A percentile compares a stretch with the other conserved stretches of the same genome.
Evolutionary conservation across 2,888 invertebrate genomes (phyloP).

Genomic region (Cyaniris semiargus): DNA sequence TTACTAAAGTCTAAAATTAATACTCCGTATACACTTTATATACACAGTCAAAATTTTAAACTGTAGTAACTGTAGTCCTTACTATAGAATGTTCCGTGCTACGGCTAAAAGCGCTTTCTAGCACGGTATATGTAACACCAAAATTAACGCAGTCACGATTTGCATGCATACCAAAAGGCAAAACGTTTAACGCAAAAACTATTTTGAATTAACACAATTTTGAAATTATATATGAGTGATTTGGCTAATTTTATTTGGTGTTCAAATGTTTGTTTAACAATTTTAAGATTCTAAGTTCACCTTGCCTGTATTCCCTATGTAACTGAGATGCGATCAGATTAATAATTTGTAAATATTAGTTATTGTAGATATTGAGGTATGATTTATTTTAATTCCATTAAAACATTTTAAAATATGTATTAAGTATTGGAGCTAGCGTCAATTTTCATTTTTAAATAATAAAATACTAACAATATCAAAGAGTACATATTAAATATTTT

Average conservation of each 20-base stretch:
- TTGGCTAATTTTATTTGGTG: neutral
- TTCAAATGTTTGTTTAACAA: neutral
- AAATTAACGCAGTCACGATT: too few species aligned
- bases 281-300: neutral
- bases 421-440: neutral
- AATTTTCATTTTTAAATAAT: neutral
- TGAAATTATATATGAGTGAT: too few species aligned
- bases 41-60: too few species aligned
- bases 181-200: too few species aligned
- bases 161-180: too few species aligned
- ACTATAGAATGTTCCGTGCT: too few species aligned
- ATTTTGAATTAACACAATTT: too few species aligned
- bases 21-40: too few species aligned
- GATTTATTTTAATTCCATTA: neutral
- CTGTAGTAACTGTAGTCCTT: too few species aligned
- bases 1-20: too few species aligned
- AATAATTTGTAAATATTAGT: constrained; percentile 11
- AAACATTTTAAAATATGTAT: neutral
- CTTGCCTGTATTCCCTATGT: neutral
- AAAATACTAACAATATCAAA: constrained; percentile 17
- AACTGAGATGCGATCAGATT: neutral
- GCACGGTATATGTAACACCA: too few species aligned
- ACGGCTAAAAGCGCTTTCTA: too few species aligned
- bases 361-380: neutral
- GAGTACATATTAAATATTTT: constrained; percentile 16